phyloP scores from a whole-genome alignment of 2,113 vertebrate genomes.

The Protobothrops mucrosquamatus region DNA sequence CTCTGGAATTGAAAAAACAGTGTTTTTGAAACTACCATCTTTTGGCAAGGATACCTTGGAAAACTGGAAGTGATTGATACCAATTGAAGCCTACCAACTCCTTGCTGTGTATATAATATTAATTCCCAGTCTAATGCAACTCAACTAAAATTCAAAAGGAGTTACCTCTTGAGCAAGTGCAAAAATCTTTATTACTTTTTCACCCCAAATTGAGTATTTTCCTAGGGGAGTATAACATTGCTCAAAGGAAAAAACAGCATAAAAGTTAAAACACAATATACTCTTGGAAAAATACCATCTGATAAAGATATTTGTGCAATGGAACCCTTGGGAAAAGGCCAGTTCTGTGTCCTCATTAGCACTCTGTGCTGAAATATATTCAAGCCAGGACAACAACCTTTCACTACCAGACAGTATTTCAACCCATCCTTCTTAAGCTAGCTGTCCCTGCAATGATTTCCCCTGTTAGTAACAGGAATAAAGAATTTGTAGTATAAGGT shows the following conservation, averaged over 20 bases:
- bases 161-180: conserved; percentile 2
- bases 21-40: not conserved
- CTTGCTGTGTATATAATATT: not conserved
- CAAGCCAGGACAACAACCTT: not conserved
- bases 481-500: not conserved
- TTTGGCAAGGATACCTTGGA: conserved; percentile 9
- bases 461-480: not conserved
- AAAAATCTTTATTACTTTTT: not conserved
- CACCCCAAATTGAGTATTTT: not conserved
- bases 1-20: not conserved
- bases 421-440: not conserved
- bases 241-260: not conserved
- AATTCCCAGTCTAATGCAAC: not conserved
- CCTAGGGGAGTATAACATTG: not conserved
- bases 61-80: not conserved
- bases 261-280: not conserved
- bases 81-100: not conserved
- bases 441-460: not conserved
- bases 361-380: not conserved
- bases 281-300: not conserved
- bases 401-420: not conserved
- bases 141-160: conserved; percentile 1
- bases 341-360: not conserved
- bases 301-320: not conserved
- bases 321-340: not conserved